phyloP scores from a whole-genome alignment of 1,140 invertebrate species.

The Drosophila cardini region DNA sequence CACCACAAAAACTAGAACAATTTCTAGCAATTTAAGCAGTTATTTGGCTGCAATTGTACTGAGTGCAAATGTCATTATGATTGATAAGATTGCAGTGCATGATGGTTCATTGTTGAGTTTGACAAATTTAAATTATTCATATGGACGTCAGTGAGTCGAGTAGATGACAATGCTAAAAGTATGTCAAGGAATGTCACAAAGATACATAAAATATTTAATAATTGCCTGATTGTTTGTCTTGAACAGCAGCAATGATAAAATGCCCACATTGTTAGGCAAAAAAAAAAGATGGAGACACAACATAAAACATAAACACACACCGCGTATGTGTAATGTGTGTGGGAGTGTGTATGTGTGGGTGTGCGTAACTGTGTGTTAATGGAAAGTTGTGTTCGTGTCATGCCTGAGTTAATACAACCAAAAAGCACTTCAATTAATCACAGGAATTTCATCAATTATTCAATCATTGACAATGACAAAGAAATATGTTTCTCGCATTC shows the following conservation, averaged over 20 bases:
- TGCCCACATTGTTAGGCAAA: slow-evolving; percentile 18
- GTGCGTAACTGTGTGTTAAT: not conserved
- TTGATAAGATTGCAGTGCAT: slow-evolving; percentile 18
- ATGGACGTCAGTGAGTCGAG: not conserved
- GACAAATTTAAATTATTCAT: not conserved
- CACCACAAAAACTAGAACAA: slow-evolving; percentile 2
- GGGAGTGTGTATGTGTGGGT: not conserved
- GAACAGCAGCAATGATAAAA: slow-evolving; percentile 14
- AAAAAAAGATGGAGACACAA: slow-evolving; percentile 21
- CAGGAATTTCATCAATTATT: slow-evolving; percentile 69
- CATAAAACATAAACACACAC: slow-evolving; percentile 28
- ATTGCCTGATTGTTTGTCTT: slow-evolving; percentile 48
- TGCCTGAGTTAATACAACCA: slow-evolving; percentile 51
- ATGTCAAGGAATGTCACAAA: not conserved
- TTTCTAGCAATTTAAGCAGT: not conserved
- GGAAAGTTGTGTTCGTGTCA: slow-evolving; percentile 20
- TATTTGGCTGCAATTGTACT: slow-evolving; percentile 22
- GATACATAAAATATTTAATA: slow-evolving; percentile 49
- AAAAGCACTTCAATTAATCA: slow-evolving; percentile 76
- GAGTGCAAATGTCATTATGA: slow-evolving; percentile 25
- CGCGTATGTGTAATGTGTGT: slow-evolving; percentile 55
- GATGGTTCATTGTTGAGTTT: not conserved
- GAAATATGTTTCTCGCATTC: slow-evolving; percentile 24
- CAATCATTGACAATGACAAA: slow-evolving; percentile 57
- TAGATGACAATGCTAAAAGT: not conserved